A percentile compares a stretch with the other conserved stretches of the same genome.
Conservation (phyloP, 2,888 invertebrate genomes). For the Bhutanitis thaidina region DNA sequence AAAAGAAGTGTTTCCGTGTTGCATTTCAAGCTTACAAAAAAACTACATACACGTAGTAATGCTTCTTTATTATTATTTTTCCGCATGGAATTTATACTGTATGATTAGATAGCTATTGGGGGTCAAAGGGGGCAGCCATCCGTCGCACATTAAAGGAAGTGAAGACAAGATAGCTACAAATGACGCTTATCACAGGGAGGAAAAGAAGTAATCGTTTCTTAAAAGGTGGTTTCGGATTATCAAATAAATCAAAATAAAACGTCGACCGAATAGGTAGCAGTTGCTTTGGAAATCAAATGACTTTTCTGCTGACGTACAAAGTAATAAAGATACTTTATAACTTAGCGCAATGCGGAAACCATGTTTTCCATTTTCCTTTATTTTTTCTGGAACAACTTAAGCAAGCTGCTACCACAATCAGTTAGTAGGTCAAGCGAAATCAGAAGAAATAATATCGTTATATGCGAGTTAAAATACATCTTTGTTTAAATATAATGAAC, state of each 20-base stretch:
- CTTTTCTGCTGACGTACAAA: neutral
- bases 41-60: neutral
- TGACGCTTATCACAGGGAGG: no score
- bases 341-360: slow-evolving; percentile 16
- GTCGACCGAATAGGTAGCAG: neutral
- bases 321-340: slow-evolving; percentile 18
- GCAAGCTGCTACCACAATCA: slow-evolving; percentile 6
- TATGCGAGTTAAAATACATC: neutral
- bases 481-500: neutral
- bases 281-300: neutral
- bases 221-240: no score
- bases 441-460: slow-evolving; percentile 3
- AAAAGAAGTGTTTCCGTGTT: neutral
- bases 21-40: neutral
- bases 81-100: neutral
- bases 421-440: slow-evolving; percentile 15
- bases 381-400: slow-evolving; percentile 13
- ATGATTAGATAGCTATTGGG: no score
- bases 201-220: no score
- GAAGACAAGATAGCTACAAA: no score
- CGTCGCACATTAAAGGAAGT: no score
- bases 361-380: slow-evolving; percentile 5
- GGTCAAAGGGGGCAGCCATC: no score
- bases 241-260: neutral
- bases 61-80: neutral